Base-by-base conservation (phyloP, 1,140 invertebrate species). In the Drosophila insularis region DNA sequence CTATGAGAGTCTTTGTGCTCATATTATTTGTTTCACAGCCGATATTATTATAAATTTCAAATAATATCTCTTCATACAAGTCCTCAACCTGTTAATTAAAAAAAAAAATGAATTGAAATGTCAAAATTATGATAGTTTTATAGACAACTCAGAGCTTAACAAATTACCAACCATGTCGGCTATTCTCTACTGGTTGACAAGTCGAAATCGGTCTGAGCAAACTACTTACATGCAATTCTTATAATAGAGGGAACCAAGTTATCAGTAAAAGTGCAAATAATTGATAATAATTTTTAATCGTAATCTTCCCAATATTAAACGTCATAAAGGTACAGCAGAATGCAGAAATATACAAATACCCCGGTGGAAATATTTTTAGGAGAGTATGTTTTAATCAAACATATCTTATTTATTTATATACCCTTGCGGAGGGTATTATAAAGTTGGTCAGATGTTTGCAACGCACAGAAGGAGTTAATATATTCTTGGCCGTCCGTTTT, bases 21-120 rank as follows among this genome's bases (percentile, higher is more conserved):
- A 95, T 94, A 68, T 96, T 94, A 39, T 93, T 94, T 13, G 92
- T 93, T 87, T 97, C 96, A 92, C 94, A 94, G 61, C 97, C 97
- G 79, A 99, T 96, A 93, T 98, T 98, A 92, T 99, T 97, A 63
- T 97, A 93, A 67, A 98, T 97, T 92, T 98, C 97, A 91, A 97
- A 99, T 60, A 99, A 92, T 23, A 99, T 94, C 92, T 98, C 98
- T 75, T 96, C 94, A 86, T 99, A 99, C 8, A 99, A 93, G 92
- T 98, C 96, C 89, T 98, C 97, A 69, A 97, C 94, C 96, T 97
- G 92, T 11, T 4, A 0, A 63, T 56, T 4, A 0, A 63, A 43
- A 74, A 71, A 10, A 19, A 37, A 35, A 31, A 31, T n/a, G 2
- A 54, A 54, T 0, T 2, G 11, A 27, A 54, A 11, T 13, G 11